Percentiles rank a stretch among this genome's conserved stretches.
Conservation (phyloP, 1,140 invertebrate genomes). For the Coelopa frigida region DNA sequence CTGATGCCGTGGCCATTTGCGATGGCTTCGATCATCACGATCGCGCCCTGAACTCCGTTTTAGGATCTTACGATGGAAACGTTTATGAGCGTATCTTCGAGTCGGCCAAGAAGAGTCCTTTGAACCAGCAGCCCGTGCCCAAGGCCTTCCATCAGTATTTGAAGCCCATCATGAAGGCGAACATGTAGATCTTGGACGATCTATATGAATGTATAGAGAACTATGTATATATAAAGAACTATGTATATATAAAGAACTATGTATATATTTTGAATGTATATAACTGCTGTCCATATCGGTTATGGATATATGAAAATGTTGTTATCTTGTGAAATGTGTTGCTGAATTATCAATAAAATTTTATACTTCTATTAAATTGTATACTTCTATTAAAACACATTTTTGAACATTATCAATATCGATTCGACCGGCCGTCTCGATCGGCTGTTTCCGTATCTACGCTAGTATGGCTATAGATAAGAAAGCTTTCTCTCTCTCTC, state of each 20-base stretch:
- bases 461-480: background rate
- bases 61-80: slow-evolving; percentile 87
- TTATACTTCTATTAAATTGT: slow-evolving; percentile 41
- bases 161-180: slow-evolving; percentile 65
- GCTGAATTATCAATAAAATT: slow-evolving; percentile 69
- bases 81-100: slow-evolving; percentile 83
- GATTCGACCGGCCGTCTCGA: background rate
- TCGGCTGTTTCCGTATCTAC: background rate
- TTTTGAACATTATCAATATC: background rate
- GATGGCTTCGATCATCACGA: slow-evolving; percentile 81
- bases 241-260: too few relatives aligned
- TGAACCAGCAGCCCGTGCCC: slow-evolving; percentile 72
- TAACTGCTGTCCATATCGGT: slow-evolving; percentile 76
- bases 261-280: slow-evolving; percentile 86
- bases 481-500: background rate
- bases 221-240: too few relatives aligned
- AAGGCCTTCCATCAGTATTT: slow-evolving; percentile 62
- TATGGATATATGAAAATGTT: slow-evolving; percentile 76
- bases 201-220: too few relatives aligned
- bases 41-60: slow-evolving; percentile 67
- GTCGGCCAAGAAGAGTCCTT: slow-evolving; percentile 71
- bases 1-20: slow-evolving; percentile 77
- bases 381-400: background rate
- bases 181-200: slow-evolving; percentile 53
- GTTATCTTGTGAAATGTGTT: slow-evolving; percentile 64